phyloP scores from a whole-genome alignment of 2,113 vertebrate species.

The Pluvianellus socialis region DNA sequence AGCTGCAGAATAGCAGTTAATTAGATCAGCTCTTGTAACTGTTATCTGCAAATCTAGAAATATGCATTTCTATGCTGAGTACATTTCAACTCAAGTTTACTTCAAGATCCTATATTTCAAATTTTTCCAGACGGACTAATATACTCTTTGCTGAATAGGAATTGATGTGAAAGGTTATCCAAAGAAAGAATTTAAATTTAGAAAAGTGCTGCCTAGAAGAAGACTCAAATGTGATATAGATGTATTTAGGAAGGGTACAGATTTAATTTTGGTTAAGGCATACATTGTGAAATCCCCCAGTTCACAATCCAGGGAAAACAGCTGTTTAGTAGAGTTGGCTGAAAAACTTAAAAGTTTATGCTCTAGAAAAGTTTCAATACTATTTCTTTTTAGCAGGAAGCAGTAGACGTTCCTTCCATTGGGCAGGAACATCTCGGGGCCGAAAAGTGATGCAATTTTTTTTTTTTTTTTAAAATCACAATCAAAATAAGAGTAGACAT shows the following conservation, averaged over 20 bases:
- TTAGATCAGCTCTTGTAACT: not conserved
- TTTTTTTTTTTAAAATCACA: not conserved
- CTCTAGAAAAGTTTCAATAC: not conserved
- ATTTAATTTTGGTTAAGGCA: not conserved
- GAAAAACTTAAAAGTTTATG: not conserved
- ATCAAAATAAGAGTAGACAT: not conserved
- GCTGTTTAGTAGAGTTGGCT: not conserved
- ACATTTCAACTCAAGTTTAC: not conserved
- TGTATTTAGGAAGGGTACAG: not conserved
- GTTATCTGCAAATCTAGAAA: not conserved
- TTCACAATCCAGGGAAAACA: not conserved
- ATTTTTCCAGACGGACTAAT: not conserved
- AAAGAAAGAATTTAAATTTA: conserved; percentile 31
- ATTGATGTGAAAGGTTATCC: not conserved
- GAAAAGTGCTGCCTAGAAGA: not conserved
- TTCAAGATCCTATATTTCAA: not conserved
- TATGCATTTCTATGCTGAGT: not conserved
- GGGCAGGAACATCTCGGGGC: not conserved
- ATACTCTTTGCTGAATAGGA: not conserved
- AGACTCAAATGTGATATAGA: not conserved
- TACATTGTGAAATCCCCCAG: not conserved
- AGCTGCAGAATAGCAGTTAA: not conserved
- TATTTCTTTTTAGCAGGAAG: not conserved
- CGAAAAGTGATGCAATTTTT: not conserved
- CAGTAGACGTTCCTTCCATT: not conserved